A percentile compares a stretch with the other conserved stretches of the same genome.
Evolutionary conservation across 2,113 vertebrate genomes (phyloP).

Genomic region (Nibea albiflora): DNA sequence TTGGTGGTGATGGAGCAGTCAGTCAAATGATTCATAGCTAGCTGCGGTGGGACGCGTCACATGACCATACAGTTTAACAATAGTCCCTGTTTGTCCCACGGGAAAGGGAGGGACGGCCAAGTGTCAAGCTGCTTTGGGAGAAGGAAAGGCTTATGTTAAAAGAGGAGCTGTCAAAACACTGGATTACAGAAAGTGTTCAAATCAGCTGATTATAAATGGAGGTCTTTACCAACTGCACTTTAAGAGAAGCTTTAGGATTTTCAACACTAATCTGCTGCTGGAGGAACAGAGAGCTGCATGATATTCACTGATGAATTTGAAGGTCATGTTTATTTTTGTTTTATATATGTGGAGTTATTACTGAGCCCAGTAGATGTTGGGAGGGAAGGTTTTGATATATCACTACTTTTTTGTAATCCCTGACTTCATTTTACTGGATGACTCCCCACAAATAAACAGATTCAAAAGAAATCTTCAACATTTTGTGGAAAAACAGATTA

Average conservation of each 20-base stretch:
- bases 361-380: neutral
- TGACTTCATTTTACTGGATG: neutral
- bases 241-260: neutral
- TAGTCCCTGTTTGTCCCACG: slow-evolving; percentile 31
- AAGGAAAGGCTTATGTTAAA: slow-evolving; percentile 6
- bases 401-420: too few species aligned
- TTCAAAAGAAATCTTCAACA: neutral
- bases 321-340: neutral
- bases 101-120: slow-evolving; percentile 34
- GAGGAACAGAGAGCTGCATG: slow-evolving; percentile 2
- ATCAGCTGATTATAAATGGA: slow-evolving; percentile 21
- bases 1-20: neutral
- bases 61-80: slow-evolving; percentile 43
- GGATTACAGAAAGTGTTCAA: slow-evolving; percentile 31
- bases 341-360: neutral
- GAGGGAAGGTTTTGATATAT: neutral
- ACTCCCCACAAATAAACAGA: neutral
- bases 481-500: neutral
- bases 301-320: neutral
- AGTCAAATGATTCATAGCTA: slow-evolving; percentile 22
- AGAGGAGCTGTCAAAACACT: slow-evolving; percentile 5
- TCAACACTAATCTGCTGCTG: slow-evolving; percentile 8
- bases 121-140: neutral
- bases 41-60: slow-evolving; percentile 29
- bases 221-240: neutral